Percentiles rank a stretch among this genome's conserved stretches.
These are phyloP conservation scores for Clamator glandarius DNA, from an alignment of 2,797 vertebrate genomes.

Conservation along the genomic window DNA sequence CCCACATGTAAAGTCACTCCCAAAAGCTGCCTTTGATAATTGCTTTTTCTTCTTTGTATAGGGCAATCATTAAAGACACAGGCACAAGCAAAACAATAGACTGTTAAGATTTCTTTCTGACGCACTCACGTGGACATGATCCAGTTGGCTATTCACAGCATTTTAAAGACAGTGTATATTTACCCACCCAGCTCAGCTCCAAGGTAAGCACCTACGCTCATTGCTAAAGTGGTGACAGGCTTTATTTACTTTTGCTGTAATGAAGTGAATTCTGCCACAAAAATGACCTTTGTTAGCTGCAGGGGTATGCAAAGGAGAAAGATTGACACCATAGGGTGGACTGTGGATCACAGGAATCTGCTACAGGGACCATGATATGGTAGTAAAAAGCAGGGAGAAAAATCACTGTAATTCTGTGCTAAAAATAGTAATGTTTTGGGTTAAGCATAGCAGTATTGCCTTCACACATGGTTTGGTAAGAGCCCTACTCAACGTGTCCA, in stretches of 20 bases:
- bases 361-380: not conserved
- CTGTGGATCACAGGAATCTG: not conserved
- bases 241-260: constrained; percentile 63
- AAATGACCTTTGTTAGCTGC: not conserved
- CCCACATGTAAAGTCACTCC: constrained; percentile 24
- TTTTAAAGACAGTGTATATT: constrained; percentile 56
- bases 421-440: not conserved
- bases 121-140: not conserved
- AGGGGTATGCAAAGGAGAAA: not conserved
- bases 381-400: not conserved
- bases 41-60: constrained; percentile 39
- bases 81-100: constrained; percentile 60
- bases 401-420: not conserved
- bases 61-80: not conserved
- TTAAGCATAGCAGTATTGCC: not conserved
- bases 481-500: not conserved
- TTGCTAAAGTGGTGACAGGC: constrained; percentile 56
- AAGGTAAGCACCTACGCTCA: constrained; percentile 66
- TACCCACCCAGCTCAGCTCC: constrained; percentile 60
- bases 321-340: not conserved
- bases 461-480: not conserved
- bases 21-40: constrained; percentile 41
- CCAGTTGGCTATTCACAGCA: constrained; percentile 64
- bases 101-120: constrained; percentile 56
- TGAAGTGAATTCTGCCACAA: constrained; percentile 44